phyloP scores from a whole-genome alignment of 2,888 invertebrate genomes.

The Glaucopsyche alexis region DNA sequence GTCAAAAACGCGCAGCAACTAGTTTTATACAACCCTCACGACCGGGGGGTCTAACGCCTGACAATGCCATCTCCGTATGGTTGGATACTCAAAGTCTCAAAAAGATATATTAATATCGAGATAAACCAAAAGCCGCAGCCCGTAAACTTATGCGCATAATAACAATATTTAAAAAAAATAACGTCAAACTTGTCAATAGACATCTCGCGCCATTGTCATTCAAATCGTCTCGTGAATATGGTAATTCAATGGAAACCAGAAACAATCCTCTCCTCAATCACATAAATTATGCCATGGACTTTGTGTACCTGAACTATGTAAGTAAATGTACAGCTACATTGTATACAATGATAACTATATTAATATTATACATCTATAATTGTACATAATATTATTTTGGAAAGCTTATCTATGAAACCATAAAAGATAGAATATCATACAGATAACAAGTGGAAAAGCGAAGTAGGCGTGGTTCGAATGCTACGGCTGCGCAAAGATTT shows the following conservation, averaged over 20 bases:
- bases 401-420: neutral
- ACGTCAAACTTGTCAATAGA: neutral
- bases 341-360: too few relatives aligned
- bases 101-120: neutral
- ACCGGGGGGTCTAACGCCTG: too few relatives aligned
- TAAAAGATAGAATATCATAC: too few relatives aligned
- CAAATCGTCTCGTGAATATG: slow-evolving; percentile 18
- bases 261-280: slow-evolving; percentile 5
- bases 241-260: slow-evolving; percentile 11
- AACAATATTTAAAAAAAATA: neutral
- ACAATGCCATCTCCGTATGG: too few relatives aligned
- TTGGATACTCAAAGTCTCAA: too few relatives aligned
- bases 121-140: neutral
- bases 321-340: neutral
- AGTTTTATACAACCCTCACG: too few relatives aligned
- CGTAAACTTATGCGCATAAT: neutral
- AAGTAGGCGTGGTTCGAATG: too few relatives aligned
- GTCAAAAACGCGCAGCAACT: too few relatives aligned
- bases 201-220: slow-evolving; percentile 32
- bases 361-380: neutral
- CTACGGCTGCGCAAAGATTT: too few relatives aligned
- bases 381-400: too few relatives aligned
- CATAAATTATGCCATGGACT: slow-evolving; percentile 22
- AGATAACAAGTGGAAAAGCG: too few relatives aligned
- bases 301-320: neutral